phyloP scores from a whole-genome alignment of 2,797 vertebrate genomes.

The Pteropus rufus region DNA sequence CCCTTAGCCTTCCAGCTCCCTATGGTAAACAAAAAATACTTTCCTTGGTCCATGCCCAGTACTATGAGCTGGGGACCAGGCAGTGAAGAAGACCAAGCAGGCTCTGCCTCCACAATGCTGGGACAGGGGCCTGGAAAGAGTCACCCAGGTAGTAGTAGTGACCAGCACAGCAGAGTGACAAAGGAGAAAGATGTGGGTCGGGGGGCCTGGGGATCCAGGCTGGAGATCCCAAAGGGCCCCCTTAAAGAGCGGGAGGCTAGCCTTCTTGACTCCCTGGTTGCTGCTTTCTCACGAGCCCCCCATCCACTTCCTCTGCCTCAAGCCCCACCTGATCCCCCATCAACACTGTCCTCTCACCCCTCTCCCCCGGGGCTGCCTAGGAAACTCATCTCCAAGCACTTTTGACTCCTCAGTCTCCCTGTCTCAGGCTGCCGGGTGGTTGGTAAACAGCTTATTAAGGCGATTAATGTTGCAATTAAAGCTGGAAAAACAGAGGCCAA shows the following conservation, averaged over 20 bases:
- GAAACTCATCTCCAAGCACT: slow-evolving; percentile 65
- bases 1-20: background rate
- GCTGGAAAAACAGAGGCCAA: slow-evolving; percentile 70
- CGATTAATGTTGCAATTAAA: slow-evolving; percentile 70
- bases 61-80: background rate
- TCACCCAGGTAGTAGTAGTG: background rate
- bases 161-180: background rate
- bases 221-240: background rate
- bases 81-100: rapidly evolving
- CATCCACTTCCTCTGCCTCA: background rate
- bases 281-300: background rate
- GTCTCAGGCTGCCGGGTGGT: slow-evolving; percentile 56
- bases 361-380: background rate
- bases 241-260: background rate
- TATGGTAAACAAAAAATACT: background rate
- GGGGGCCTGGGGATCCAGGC: background rate
- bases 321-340: background rate
- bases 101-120: background rate
- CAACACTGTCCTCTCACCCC: background rate
- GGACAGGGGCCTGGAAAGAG: background rate
- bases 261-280: background rate
- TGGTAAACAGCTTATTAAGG: slow-evolving; percentile 76
- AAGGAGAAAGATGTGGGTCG: background rate
- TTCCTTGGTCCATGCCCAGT: rapidly evolving
- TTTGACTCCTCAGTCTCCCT: slow-evolving; percentile 56